These are phyloP conservation scores for Melikaiella ostensackeni DNA, from an alignment of 2,888 invertebrate genomes.

Conservation along the genomic window DNA sequence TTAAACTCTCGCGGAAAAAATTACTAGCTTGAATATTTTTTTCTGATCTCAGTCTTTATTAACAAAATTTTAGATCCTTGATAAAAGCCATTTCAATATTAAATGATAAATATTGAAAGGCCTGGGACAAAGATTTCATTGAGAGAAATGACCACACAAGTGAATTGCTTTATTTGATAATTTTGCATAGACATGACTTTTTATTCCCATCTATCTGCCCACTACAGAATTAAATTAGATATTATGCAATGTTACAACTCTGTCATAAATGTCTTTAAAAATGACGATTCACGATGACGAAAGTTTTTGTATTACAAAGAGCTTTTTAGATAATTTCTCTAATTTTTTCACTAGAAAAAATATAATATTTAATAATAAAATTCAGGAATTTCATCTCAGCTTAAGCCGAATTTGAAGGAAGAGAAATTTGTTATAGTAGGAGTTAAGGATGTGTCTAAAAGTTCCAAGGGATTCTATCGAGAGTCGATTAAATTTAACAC, in stretches of 20 bases:
- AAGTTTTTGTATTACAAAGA: background rate
- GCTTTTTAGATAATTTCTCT: background rate
- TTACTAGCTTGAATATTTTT: too few species aligned
- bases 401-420: background rate
- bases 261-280: slow-evolving; percentile 18
- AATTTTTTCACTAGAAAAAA: too few species aligned
- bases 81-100: background rate
- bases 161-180: slow-evolving; percentile 28
- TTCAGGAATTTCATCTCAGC: too few species aligned
- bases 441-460: background rate
- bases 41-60: too few species aligned
- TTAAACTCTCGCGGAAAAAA: background rate
- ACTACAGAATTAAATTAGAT: slow-evolving; percentile 28
- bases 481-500: background rate
- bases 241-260: slow-evolving; percentile 35
- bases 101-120: background rate
- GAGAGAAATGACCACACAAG: background rate
- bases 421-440: background rate
- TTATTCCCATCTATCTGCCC: slow-evolving; percentile 28
- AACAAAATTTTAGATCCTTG: too few species aligned
- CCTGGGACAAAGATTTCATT: slow-evolving; percentile 21
- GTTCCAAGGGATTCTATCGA: background rate
- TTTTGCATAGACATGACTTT: slow-evolving; percentile 25
- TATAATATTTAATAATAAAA: too few species aligned
- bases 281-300: slow-evolving; percentile 25